phyloP scores from a whole-genome alignment of 1,140 invertebrate genomes.

The Drosophila carrolli region DNA sequence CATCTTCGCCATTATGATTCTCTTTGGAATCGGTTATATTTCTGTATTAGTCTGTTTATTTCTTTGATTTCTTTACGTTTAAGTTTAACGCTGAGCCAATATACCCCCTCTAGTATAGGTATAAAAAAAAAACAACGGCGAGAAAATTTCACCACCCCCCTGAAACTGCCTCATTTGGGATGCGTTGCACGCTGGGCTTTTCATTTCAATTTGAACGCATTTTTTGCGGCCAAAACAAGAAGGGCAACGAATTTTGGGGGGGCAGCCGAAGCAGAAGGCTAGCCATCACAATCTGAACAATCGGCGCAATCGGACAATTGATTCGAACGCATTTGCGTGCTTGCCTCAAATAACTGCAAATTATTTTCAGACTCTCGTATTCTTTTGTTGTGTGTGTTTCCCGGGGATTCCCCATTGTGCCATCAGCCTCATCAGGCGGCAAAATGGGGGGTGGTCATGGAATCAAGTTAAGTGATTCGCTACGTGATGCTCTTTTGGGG shows the following conservation, averaged over 20 bases:
- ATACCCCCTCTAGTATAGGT: not conserved
- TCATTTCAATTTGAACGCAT: constrained; percentile 78
- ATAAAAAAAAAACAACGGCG: constrained; percentile 1
- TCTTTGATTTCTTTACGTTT: not conserved
- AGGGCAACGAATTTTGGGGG: not conserved
- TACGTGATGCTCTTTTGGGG: constrained; percentile 77
- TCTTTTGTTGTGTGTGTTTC: constrained; percentile 13
- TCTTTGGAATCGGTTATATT: too few species aligned
- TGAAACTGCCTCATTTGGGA: constrained; percentile 67
- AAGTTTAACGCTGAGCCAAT: not conserved
- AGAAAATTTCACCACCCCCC: constrained; percentile 3
- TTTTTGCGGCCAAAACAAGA: constrained; percentile 46
- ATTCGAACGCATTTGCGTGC: constrained; percentile 84
- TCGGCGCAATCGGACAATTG: constrained; percentile 80
- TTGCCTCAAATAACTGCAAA: constrained; percentile 77
- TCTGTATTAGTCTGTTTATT: not conserved
- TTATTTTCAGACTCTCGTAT: constrained; percentile 55
- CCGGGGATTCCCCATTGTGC: constrained; percentile 53
- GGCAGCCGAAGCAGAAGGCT: not conserved
- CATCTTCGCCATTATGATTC: too few species aligned
- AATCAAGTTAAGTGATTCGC: constrained; percentile 84
- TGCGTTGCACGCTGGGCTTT: constrained; percentile 78
- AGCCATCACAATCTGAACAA: constrained; percentile 63
- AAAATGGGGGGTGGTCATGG: constrained; percentile 27
- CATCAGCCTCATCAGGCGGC: constrained; percentile 33